Percentiles rank a stretch among this genome's conserved stretches.
Evolutionary conservation across 2,888 invertebrate genomes (phyloP).

Genomic region (Neelides folsomi): DNA sequence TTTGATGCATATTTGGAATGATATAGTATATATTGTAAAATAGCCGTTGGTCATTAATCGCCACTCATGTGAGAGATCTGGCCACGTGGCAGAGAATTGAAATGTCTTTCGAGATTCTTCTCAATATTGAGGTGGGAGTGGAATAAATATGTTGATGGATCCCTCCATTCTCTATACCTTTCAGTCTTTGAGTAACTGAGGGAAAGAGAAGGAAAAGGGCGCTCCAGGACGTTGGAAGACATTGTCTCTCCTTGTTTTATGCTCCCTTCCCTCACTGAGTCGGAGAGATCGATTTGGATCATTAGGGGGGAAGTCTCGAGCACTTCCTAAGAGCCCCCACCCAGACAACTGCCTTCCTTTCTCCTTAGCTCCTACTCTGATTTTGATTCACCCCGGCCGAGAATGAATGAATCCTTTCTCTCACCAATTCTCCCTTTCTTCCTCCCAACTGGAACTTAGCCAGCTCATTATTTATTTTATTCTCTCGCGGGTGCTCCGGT

Average conservation of each 20-base stretch:
- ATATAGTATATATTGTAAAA: no score
- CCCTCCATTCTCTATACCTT: not conserved
- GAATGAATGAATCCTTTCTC: conserved; percentile 5
- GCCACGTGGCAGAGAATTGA: no score
- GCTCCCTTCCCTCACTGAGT: conserved; percentile 18
- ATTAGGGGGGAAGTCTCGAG: conserved; percentile 16
- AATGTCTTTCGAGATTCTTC: no score
- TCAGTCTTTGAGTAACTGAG: not conserved
- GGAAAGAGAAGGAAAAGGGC: conserved; percentile 4
- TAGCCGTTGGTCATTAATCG: no score
- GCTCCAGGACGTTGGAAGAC: conserved; percentile 7
- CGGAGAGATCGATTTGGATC: conserved; percentile 20
- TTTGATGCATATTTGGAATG: no score
- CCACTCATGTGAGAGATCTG: no score
- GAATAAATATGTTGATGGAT: no score
- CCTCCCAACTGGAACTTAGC: conserved; percentile 6
- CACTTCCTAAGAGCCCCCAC: conserved; percentile 9
- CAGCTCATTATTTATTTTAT: conserved; percentile 10
- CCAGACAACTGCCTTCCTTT: conserved; percentile 1
- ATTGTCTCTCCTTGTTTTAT: conserved; percentile 21
- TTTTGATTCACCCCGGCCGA: conserved; percentile 12
- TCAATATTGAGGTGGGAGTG: no score
- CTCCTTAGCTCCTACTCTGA: conserved; percentile 10
- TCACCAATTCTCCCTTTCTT: not conserved
- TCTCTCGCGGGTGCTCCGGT: no score